Base-by-base conservation (phyloP, 2,797 vertebrate genomes). In the Rhinogobio ventralis region DNA sequence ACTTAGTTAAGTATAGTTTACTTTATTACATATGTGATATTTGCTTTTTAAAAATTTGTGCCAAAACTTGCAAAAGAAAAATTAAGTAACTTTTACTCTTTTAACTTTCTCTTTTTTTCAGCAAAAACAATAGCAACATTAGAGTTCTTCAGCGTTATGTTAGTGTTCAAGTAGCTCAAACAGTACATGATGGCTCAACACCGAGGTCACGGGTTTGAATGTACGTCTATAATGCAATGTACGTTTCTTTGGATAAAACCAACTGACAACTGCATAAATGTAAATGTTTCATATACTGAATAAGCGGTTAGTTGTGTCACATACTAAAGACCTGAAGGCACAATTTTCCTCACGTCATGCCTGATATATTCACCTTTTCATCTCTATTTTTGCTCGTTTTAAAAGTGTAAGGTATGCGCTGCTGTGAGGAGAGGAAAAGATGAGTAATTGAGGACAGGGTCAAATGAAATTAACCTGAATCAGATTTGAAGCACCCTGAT, bases 381-480 rank as follows among this genome's bases (percentile, higher is more conserved):
- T 46, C 28, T 36, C 14, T 79, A 13, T 10, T 13, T n/a, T 33
- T 17, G 6, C 28, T 84, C 49, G 45, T 25, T 64, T 62, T 15
- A 19, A 4, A 60, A 7, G 64, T 60, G 20, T 7, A 72, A 79
- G 55, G 23, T 28, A 45, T 28, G 28, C 20, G n/a, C 45, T 14
- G 76, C 66, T 69, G 75, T 36, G 49, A 72, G 19, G 13, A 28
- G 68, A 73, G 77, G 60, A 53, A 74, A 30, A 60, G 46, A 73
- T 72, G 53, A 79, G 71, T 85, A 79, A 72, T 67, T 80, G 25
- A 80, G 28, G 76, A 69, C 7, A 62, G 62, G 77, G 60, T 85
- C 45, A 55, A 78, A 66, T 66, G 3, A 80, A 80, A 80, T 80
- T 51, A 85, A 80, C 77, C 57, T 8, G 10, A 66, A 51, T 39